Evolutionary conservation across 1,140 invertebrate genomes (phyloP), one percentile per base, ranked within the genome.

Genomic region (Popillia japonica): DNA sequence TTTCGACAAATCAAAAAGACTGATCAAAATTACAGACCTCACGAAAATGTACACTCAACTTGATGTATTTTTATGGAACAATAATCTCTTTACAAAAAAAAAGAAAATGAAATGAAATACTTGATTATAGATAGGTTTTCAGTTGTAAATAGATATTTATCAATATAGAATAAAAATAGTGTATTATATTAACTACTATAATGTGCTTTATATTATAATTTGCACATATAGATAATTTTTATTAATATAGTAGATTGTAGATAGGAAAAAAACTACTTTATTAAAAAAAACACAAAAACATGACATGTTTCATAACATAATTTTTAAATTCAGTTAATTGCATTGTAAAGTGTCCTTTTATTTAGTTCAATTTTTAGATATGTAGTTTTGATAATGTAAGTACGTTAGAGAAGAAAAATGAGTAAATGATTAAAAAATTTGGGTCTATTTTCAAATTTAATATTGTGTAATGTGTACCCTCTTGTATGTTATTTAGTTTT

Each of bases 161-260:
- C 72, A 44, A 74, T 55, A 48, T 76, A 75, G 8, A 48, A 75
- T 73, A 41, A 34, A 34, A 41, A 41, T 76, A 76, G 41, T 55
- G 75, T 76, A 55, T 76, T 76, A 76, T 74, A 74, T 74, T 74
- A 74, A 41, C 41, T 41, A 76, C 75, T 48, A 76, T 27, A 76
- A 76, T 76, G 75, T 76, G 75, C 75, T 76, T 76, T 76, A 76
- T 76, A 76, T 76, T 76, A 76, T 76, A 76, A 76, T 76, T 76
- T 76, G 75, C 75, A 76, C 75, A 76, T 74, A 74, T 76, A 76
- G 75, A 76, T 76, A 48, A 76, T 76, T 76, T 76, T 42, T 76
- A 76, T 76, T 76, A 76, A 76, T 48, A 74, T 20, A 23, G 75
- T 76, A 76, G 75, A 48, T 76, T 76, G 75, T 76, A 76, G 75